These are phyloP conservation scores for Petrocephalus microphthalmus DNA, from an alignment of 2,113 vertebrate species.

Conservation along the genomic window DNA sequence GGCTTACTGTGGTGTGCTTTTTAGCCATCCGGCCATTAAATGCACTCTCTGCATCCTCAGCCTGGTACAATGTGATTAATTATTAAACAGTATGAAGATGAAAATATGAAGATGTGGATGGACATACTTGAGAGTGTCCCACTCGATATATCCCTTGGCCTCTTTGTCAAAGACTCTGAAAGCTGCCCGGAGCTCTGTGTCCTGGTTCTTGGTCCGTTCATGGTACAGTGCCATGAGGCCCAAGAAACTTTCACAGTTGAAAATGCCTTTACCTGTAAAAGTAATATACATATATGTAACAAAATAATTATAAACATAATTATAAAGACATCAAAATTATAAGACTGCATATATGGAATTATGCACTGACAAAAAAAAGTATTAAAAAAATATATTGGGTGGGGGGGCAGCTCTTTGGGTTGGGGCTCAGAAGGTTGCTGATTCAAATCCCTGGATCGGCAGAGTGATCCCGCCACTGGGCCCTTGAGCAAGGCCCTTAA, in stretches of 20 bases:
- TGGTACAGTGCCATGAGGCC: conserved; percentile 50
- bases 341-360: not conserved
- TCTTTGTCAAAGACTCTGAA: conserved; percentile 61
- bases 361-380: not conserved
- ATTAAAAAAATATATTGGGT: not conserved
- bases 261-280: conserved; percentile 51
- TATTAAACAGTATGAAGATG: not conserved
- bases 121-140: conserved; percentile 53
- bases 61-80: not conserved
- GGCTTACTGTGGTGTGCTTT: not conserved
- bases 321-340: not conserved
- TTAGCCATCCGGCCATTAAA: not conserved
- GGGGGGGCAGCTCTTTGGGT: not conserved
- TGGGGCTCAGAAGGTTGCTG: not conserved
- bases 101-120: not conserved
- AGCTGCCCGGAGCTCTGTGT: conserved; percentile 52
- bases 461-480: no score
- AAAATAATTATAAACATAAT: not conserved
- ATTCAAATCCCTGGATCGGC: not conserved
- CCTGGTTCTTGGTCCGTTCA: conserved; percentile 57
- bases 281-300: not conserved
- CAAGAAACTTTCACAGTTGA: conserved; percentile 56
- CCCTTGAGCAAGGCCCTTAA: no score
- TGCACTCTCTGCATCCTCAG: not conserved
- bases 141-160: conserved; percentile 55